Percentiles rank a stretch among this genome's conserved stretches.
Evolutionary conservation across 1,140 invertebrate species (phyloP).

Genomic region (Bombus pascuorum): DNA sequence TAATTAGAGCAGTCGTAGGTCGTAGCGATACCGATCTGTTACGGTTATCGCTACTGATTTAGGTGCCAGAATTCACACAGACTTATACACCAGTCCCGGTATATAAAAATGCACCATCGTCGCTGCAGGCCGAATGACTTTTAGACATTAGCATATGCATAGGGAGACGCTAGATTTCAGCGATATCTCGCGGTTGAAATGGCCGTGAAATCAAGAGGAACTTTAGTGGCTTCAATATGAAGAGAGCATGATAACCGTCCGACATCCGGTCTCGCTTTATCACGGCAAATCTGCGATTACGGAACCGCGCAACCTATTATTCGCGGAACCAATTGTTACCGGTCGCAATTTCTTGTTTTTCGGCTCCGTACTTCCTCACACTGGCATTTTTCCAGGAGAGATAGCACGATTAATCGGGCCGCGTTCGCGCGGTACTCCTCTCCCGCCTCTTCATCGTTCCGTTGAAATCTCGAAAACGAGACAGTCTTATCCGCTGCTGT

Average conservation of each 20-base stretch:
- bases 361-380: background rate
- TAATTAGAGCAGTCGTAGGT: conserved; percentile 41
- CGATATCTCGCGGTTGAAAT: conserved; percentile 40
- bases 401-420: conserved; percentile 29
- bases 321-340: conserved; percentile 23
- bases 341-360: conserved; percentile 26
- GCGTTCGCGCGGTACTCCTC: background rate
- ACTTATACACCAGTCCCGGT: too few relatives aligned
- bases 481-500: background rate
- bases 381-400: background rate
- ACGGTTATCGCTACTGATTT: background rate
- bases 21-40: conserved; percentile 49
- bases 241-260: conserved; percentile 15
- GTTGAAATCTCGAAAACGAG: conserved; percentile 21
- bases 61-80: background rate
- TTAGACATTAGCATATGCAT: conserved; percentile 50
- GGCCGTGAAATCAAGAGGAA: background rate
- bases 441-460: background rate
- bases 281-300: conserved; percentile 22
- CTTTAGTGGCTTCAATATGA: too few relatives aligned
- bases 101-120: background rate
- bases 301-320: conserved; percentile 30
- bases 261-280: conserved; percentile 23
- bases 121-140: background rate
- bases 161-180: conserved; percentile 40